Percentiles rank a stretch among this genome's conserved stretches.
phyloP scores from a whole-genome alignment of 2,113 vertebrate species.

The Dinomys branickii region DNA sequence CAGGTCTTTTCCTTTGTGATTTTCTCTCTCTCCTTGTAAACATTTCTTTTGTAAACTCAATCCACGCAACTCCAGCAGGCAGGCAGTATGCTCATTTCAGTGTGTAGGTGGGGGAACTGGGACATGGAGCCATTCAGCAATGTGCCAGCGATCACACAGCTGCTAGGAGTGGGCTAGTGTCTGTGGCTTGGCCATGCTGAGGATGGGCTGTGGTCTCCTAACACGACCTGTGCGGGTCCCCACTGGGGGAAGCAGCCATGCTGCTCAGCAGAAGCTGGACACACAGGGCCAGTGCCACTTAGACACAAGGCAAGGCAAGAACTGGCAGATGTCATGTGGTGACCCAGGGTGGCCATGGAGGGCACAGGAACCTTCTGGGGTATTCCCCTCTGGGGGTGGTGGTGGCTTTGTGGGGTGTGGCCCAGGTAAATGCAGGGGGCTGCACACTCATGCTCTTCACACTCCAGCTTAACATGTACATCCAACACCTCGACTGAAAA shows the following conservation, averaged over 20 bases:
- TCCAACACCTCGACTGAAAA: neutral
- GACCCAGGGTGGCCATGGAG: neutral
- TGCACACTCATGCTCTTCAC: too few relatives aligned
- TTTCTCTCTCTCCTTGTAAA: neutral
- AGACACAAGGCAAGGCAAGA: neutral
- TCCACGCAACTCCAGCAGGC: neutral
- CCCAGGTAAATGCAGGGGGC: fast-evolving
- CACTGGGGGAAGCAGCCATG: neutral
- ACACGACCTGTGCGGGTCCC: neutral
- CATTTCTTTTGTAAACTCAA: fast-evolving
- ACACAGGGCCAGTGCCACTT: fast-evolving
- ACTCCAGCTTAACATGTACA: neutral
- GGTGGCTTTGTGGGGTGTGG: neutral
- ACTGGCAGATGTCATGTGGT: neutral
- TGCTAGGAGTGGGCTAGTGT: neutral
- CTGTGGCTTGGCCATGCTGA: neutral
- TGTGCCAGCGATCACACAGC: neutral
- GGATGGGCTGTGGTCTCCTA: neutral
- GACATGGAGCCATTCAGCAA: neutral
- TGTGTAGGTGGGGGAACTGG: neutral
- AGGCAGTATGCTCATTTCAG: neutral
- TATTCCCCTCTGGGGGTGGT: neutral
- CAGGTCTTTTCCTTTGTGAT: too few relatives aligned
- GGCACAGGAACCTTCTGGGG: neutral
- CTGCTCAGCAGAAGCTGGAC: neutral